Evolutionary conservation across 2,888 invertebrate species (phyloP).

Genomic region (Microchrysa polita): DNA sequence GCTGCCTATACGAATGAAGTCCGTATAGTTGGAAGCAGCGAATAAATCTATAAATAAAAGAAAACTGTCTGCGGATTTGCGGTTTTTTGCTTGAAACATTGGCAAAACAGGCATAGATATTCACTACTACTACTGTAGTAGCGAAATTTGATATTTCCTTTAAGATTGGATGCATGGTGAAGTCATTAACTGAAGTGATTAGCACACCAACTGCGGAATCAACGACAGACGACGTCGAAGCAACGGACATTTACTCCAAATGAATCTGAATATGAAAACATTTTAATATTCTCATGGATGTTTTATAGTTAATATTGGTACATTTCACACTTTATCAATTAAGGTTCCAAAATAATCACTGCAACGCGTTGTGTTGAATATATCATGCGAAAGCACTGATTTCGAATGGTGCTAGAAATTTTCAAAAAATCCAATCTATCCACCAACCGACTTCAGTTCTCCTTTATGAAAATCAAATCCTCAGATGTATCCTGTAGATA

Average conservation of each 20-base stretch:
- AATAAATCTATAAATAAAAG: constrained; percentile 24
- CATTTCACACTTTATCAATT: too few relatives aligned
- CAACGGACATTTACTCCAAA: too few relatives aligned
- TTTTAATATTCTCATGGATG: too few relatives aligned
- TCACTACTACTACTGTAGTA: neutral
- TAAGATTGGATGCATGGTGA: neutral
- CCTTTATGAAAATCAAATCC: constrained; percentile 49
- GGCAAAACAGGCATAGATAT: constrained; percentile 7
- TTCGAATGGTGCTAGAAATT: constrained; percentile 62
- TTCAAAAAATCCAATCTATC: constrained; percentile 55
- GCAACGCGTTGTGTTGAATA: constrained; percentile 10
- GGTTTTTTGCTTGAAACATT: constrained; percentile 22
- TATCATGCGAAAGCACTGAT: constrained; percentile 62
- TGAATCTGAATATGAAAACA: too few relatives aligned
- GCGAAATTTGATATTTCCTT: constrained; percentile 25
- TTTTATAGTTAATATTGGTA: too few relatives aligned
- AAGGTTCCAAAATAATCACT: too few relatives aligned
- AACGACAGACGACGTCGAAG: too few relatives aligned
- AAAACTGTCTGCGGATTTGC: constrained; percentile 39
- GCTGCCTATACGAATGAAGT: too few relatives aligned
- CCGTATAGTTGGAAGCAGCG: too few relatives aligned
- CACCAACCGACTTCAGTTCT: constrained; percentile 63
- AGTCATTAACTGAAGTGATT: constrained; percentile 11
- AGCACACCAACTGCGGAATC: neutral
- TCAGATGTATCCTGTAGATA: neutral